Base-by-base conservation (phyloP, 2,797 vertebrate genomes). In the Notoglanidium macrostoma region DNA sequence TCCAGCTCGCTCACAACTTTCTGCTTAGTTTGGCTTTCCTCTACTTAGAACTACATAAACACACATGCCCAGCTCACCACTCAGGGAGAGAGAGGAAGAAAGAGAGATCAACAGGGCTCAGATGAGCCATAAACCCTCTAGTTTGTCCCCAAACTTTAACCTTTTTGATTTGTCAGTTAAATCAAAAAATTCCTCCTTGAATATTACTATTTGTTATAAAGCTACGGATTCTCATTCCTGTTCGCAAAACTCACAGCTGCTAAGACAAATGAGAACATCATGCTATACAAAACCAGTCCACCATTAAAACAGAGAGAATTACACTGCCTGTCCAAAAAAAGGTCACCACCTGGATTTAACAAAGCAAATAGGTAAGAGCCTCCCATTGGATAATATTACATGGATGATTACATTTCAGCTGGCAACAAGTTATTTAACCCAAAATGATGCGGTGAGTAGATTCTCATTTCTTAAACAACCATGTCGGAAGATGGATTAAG, bases 151-250 rank as follows among this genome's bases (percentile, higher is more conserved):
- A 57, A 40, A 79, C 76, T 79, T 35, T 78, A 40, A 40, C 9
- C 54, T 26, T 79, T 59, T 59, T 40, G 21, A 54, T 59, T 59
- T 79, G 54, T 79, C 77, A 59, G 54, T 59, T 40, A 79, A 59
- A 79, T 23, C 19, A 57, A 7, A 54, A 79, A 35, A 35, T n/a
- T 2, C 19, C 40, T 80, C 11, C 35, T 59, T 40, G 77, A 54
- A 55, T 54, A 32, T 80, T 59, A 26, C 32, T 29, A 57, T 79
- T 32, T 59, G 49, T 26, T 61, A 15, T 57, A 59, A 79, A 5
- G 11, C n/a, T 15, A 29, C 7, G 40, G 29, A 57, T 23, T 57
- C 9, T 57, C 15, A 29, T 54, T 21, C 15, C n/a, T 79, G 35
- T 40, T 35, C 29, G 32, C 15, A 54, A 77, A 77, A 15, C n/a